phyloP scores from a whole-genome alignment of 2,797 vertebrate species.

The Staurois parvus region DNA sequence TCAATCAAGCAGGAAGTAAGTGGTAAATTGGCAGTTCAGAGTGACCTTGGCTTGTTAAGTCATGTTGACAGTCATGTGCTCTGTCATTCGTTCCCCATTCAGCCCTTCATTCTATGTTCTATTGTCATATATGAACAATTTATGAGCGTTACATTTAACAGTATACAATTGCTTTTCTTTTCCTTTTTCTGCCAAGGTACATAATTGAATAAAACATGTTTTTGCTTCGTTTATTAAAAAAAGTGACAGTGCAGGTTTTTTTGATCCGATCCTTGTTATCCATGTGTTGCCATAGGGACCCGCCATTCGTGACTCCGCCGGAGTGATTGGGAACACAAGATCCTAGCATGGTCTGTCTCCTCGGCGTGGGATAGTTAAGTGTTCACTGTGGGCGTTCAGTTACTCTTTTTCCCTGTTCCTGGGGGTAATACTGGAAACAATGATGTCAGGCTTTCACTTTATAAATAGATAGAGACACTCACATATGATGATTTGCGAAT shows the following conservation, averaged over 20 bases:
- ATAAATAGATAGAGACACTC: not conserved
- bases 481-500: too few species aligned
- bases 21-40: not conserved
- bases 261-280: slow-evolving; percentile 22
- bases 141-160: slow-evolving; percentile 12
- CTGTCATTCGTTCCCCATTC: not conserved
- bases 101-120: not conserved
- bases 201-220: slow-evolving; percentile 41
- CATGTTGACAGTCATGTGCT: not conserved
- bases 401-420: not conserved
- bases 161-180: not conserved
- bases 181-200: not conserved
- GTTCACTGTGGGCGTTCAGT: not conserved
- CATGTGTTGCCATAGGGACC: slow-evolving; percentile 23
- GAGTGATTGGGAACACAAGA: not conserved
- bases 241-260: slow-evolving; percentile 4
- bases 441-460: not conserved
- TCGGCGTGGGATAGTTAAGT: not conserved
- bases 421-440: not conserved
- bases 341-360: not conserved
- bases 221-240: slow-evolving; percentile 25
- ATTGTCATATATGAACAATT: slow-evolving; percentile 14
- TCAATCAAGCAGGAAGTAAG: not conserved
- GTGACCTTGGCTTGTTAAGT: not conserved
- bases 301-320: not conserved